These are phyloP conservation scores for Ichneumoninae sp. DNA, from an alignment of 2,888 invertebrate genomes.

Conservation along the genomic window DNA sequence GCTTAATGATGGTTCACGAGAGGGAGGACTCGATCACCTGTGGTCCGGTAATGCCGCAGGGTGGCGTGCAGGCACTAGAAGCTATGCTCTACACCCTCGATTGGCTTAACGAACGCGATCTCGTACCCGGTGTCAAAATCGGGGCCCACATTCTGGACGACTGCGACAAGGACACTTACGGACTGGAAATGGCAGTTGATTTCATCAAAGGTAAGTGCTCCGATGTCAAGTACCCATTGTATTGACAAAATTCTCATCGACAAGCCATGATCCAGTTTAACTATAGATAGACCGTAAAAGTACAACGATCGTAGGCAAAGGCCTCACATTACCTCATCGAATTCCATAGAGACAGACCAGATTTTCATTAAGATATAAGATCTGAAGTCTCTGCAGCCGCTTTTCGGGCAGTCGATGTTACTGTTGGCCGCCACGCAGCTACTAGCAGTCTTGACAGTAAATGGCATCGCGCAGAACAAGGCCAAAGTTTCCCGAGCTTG, in stretches of 20 bases:
- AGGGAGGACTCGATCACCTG: constrained; percentile 92
- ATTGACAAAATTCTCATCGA: not conserved
- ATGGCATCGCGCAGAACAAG: not conserved
- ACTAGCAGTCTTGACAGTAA: not conserved
- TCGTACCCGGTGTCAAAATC: constrained; percentile 90
- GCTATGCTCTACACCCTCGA: constrained; percentile 95
- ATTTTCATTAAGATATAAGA: constrained; percentile 62
- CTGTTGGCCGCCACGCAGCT: not conserved
- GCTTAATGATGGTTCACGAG: constrained; percentile 97
- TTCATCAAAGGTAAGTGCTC: constrained; percentile 93
- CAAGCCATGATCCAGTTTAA: not conserved
- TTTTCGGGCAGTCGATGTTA: not conserved
- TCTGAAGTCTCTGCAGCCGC: not conserved
- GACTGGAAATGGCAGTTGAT: constrained; percentile 96
- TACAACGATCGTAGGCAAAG: not conserved
- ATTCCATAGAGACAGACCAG: constrained; percentile 13
- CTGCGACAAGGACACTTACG: constrained; percentile 96
- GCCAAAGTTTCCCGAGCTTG: not conserved
- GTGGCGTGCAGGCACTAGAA: constrained; percentile 93
- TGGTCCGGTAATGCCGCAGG: constrained; percentile 96
- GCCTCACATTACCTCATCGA: not conserved
- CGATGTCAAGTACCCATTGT: not conserved
- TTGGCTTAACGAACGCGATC: constrained; percentile 86
- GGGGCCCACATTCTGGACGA: constrained; percentile 96
- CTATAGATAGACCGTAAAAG: not conserved